These are phyloP conservation scores for Luscinia megarhynchos DNA, from an alignment of 2,797 vertebrate genomes.

Conservation along the genomic window DNA sequence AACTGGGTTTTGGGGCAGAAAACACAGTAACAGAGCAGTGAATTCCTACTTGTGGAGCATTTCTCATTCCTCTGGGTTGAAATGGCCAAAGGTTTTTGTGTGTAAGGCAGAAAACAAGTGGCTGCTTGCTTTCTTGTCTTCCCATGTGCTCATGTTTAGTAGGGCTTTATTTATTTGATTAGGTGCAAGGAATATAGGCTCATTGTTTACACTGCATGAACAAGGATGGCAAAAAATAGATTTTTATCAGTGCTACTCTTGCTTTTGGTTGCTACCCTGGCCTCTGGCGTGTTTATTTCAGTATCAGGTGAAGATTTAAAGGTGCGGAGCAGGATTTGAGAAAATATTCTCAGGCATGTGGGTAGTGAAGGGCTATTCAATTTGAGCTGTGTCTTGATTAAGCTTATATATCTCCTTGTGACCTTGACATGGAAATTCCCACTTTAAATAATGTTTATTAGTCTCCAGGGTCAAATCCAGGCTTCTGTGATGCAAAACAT, in stretches of 20 bases:
- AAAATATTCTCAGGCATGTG: neutral
- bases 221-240: neutral
- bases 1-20: neutral
- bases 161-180: constrained; percentile 16
- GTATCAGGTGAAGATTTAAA: neutral
- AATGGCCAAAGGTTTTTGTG: neutral
- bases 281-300: neutral
- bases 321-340: neutral
- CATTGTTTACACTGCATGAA: neutral
- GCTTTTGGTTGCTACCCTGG: neutral
- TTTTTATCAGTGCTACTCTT: neutral
- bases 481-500: constrained; percentile 9
- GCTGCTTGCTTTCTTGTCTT: neutral
- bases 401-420: neutral
- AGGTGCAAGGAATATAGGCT: neutral
- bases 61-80: neutral
- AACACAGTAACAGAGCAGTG: neutral
- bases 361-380: neutral
- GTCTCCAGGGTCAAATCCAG: constrained; percentile 34
- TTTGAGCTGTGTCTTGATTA: neutral
- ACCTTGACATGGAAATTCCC: constrained; percentile 5
- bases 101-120: neutral
- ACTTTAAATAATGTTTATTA: constrained; percentile 13
- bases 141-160: neutral
- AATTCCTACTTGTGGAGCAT: neutral